A percentile compares a stretch with the other conserved stretches of the same genome.
Evolutionary conservation across 1,140 invertebrate species (phyloP).

Genomic region (Centruroides sculpturatus): DNA sequence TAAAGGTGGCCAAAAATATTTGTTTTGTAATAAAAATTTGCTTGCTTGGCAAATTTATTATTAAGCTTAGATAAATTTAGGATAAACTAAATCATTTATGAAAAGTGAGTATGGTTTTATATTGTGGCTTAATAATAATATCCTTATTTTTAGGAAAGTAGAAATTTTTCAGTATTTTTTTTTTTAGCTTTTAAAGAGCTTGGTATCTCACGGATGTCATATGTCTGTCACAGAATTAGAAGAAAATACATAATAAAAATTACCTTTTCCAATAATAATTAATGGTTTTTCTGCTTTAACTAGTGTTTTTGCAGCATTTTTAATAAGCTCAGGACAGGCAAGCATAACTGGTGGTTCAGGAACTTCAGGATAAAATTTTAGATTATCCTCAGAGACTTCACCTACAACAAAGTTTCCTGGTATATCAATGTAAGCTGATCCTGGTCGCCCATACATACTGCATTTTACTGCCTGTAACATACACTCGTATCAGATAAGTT

Average conservation of each 20-base stretch:
- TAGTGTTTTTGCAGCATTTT: slow-evolving; percentile 51
- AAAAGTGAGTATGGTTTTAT: no score
- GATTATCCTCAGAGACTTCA: background rate
- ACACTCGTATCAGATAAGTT: background rate
- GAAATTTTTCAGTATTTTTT: no score
- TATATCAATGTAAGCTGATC: slow-evolving; percentile 75
- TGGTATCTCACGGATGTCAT: no score
- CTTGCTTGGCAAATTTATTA: no score
- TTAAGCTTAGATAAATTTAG: no score
- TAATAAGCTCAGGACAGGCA: slow-evolving; percentile 48
- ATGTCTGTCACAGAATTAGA: background rate
- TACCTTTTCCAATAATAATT: slow-evolving; percentile 83
- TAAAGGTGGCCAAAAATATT: no score
- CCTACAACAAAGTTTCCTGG: slow-evolving; percentile 58
- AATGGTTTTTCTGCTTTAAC: slow-evolving; percentile 58
- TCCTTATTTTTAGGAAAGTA: no score
- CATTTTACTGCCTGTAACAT: slow-evolving; percentile 50
- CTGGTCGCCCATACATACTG: slow-evolving; percentile 71
- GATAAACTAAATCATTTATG: no score
- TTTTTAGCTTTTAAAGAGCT: no score
- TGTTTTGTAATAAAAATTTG: no score
- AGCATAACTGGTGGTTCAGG: slow-evolving; percentile 44
- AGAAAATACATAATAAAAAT: background rate
- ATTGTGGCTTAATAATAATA: no score
- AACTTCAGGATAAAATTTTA: slow-evolving; percentile 2